phyloP scores from a whole-genome alignment of 2,113 vertebrate species.

The Heterochromis multidens region DNA sequence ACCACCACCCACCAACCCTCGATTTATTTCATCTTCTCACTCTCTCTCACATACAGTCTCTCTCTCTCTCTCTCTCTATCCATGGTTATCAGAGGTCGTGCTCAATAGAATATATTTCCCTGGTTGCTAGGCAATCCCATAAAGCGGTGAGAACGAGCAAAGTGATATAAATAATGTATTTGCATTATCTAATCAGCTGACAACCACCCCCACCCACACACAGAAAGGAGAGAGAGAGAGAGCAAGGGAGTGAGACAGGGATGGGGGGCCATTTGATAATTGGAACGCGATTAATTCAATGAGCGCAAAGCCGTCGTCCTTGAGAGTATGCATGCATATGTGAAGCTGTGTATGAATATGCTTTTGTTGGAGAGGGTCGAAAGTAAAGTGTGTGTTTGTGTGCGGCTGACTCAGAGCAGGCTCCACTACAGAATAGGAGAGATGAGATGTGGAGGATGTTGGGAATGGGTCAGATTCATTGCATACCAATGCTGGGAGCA shows the following conservation, averaged over 20 bases:
- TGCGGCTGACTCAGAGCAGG: constrained; percentile 32
- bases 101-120: constrained; percentile 75
- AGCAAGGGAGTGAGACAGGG: background rate
- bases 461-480: constrained; percentile 63
- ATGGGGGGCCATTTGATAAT: constrained; percentile 59
- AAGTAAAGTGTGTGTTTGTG: constrained; percentile 5
- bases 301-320: constrained; percentile 62
- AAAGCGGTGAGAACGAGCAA: constrained; percentile 72
- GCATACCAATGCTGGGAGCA: constrained; percentile 33
- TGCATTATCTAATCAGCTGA: constrained; percentile 81
- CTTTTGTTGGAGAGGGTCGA: constrained; percentile 3
- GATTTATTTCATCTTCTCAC: constrained; percentile 7
- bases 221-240: background rate
- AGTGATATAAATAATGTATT: constrained; percentile 84
- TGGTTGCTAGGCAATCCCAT: constrained; percentile 82
- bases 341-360: constrained; percentile 39
- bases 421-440: constrained; percentile 21
- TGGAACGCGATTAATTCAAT: constrained; percentile 70
- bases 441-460: constrained; percentile 56
- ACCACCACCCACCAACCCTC: background rate
- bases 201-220: constrained; percentile 61
- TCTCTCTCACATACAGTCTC: background rate
- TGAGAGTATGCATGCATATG: constrained; percentile 52
- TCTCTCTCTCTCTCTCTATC: constrained; percentile 31
- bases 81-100: constrained; percentile 59